Conservation (phyloP, 2,113 vertebrate species). For the Hiodon alosoides region DNA sequence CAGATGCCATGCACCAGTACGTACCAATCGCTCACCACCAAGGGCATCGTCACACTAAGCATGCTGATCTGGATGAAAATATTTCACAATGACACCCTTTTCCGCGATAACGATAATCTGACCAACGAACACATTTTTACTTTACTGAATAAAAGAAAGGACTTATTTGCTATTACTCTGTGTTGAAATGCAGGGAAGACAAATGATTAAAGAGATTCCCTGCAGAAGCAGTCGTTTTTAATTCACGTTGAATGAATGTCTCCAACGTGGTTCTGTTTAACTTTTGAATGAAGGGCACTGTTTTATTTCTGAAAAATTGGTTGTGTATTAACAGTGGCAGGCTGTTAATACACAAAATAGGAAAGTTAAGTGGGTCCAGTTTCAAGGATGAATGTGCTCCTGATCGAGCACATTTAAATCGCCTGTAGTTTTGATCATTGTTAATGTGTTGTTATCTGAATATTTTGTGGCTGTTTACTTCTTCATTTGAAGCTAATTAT, state of each 20-base stretch:
- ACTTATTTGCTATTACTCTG: conserved; percentile 15
- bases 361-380: background rate
- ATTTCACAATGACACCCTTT: too few species aligned
- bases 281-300: background rate
- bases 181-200: too few species aligned
- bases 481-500: background rate
- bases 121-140: background rate
- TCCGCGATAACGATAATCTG: background rate
- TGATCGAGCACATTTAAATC: background rate
- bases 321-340: conserved; percentile 20
- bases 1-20: conserved; percentile 91
- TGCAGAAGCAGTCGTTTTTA: conserved; percentile 22
- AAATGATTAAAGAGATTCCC: conserved; percentile 31
- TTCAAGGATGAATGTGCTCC: background rate
- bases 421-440: too few species aligned
- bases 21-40: conserved; percentile 31
- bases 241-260: background rate
- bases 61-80: background rate
- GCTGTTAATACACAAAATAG: conserved; percentile 1
- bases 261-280: background rate
- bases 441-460: background rate
- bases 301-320: conserved; percentile 10
- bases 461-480: too few species aligned
- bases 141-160: conserved; percentile 17
- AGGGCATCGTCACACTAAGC: background rate